Percentiles rank a stretch among this genome's conserved stretches.
Evolutionary conservation across 2,888 invertebrate species (phyloP).

Genomic region (Oeneis ivallda): DNA sequence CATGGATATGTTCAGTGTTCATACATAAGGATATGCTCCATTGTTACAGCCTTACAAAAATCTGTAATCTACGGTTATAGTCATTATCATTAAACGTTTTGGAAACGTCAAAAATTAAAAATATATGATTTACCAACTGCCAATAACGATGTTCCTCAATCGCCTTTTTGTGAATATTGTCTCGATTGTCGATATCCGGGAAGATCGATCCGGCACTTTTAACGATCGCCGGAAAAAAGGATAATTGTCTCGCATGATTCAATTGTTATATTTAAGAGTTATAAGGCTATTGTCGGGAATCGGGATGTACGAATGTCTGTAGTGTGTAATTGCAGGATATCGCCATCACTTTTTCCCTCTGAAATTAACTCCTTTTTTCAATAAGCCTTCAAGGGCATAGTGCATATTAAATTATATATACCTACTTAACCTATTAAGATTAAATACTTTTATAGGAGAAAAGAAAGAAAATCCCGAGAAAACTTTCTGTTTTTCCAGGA

Average conservation of each 20-base stretch:
- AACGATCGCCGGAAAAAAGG: conserved; percentile 70
- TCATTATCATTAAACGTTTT: too few species aligned
- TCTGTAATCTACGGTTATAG: not conserved
- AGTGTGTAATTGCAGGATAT: conserved; percentile 40
- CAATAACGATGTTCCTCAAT: conserved; percentile 43
- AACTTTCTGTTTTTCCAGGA: too few species aligned
- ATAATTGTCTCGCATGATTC: conserved; percentile 68
- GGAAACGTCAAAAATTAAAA: not conserved
- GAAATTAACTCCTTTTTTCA: not conserved
- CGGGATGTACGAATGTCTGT: conserved; percentile 35
- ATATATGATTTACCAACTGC: conserved; percentile 8
- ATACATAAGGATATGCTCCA: too few species aligned
- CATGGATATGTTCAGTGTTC: too few species aligned
- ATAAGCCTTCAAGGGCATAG: too few species aligned
- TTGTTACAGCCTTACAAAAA: too few species aligned
- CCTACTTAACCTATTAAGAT: too few species aligned
- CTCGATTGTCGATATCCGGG: conserved; percentile 78
- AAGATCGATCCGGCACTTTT: conserved; percentile 63
- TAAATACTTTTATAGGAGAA: too few species aligned
- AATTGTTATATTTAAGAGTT: conserved; percentile 51
- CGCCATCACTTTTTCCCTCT: conserved; percentile 25
- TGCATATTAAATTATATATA: too few species aligned
- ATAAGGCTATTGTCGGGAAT: conserved; percentile 47
- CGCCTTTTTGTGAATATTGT: conserved; percentile 56
- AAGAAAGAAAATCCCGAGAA: too few species aligned